Base-by-base conservation (phyloP, 2,797 vertebrate genomes). In the Hapalemur alaotrensis region DNA sequence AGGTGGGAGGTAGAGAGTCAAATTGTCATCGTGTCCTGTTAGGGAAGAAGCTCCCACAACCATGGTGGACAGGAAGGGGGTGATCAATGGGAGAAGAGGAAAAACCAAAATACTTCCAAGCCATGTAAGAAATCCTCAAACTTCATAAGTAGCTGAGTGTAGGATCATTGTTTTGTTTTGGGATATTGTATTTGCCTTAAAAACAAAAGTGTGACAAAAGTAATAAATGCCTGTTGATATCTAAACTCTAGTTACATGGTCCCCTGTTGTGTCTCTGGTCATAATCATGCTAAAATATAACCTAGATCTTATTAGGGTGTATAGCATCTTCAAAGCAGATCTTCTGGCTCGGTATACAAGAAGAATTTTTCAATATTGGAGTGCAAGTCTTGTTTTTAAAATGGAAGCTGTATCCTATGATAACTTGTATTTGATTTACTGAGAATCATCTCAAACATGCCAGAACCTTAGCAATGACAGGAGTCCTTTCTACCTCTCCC, bases 321-420 rank as follows among this genome's bases (percentile, higher is more conserved):
- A 67, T 73, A 67, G 30, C 28, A 88, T 93, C 67, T 65, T 83
- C 61, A 25, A 82, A 91, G 43, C 61, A 63, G 70, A 7, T 86
- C 17, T 88, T 78, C 69, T 79, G 54, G 32, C 43, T 63, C 22
- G 46, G 30, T 59, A 67, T 65, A 18, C 10, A 2, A 41, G 61
- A 89, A 78, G 17, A 38, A 91, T 89, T 89, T 92, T 7, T 61
- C 91, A 94, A 96, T 57, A 67, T 0, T 94, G 25, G 22, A 15
- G 7, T 30, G 2, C 11, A 61, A 81, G 14, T 14, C 17, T 67
- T 70, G 32, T 54, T 82, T 41, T 54, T 63, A 20, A 41, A 63
- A 61, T 54, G 50, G 95, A 97, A 35, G 7, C 52, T 72, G 12
- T 25, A 69, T 87, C 18, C 46, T 89, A 11, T 20, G 35, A 88